phyloP scores from a whole-genome alignment of 2,888 invertebrate species.

The Drosophila lacicola region DNA sequence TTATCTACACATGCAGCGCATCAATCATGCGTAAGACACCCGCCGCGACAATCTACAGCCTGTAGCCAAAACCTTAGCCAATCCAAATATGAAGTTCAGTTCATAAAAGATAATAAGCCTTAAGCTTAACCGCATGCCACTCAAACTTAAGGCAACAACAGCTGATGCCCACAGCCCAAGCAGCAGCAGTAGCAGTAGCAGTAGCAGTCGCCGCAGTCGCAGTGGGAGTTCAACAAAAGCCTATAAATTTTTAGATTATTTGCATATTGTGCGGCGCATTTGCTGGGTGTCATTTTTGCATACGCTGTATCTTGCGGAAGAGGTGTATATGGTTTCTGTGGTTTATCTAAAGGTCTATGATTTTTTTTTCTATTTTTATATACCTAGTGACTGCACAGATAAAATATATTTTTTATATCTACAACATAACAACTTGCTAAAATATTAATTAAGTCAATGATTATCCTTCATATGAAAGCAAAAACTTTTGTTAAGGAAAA shows the following conservation, averaged over 20 bases:
- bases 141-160: slow-evolving; percentile 60
- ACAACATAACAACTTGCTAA: too few relatives aligned
- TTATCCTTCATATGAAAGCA: too few relatives aligned
- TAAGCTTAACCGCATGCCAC: slow-evolving; percentile 72
- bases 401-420: too few relatives aligned
- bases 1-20: slow-evolving; percentile 65
- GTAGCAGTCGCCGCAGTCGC: slow-evolving; percentile 14
- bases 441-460: too few relatives aligned
- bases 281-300: slow-evolving; percentile 27
- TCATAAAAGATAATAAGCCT: slow-evolving; percentile 79
- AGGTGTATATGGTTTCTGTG: background rate
- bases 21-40: slow-evolving; percentile 62
- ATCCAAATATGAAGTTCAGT: slow-evolving; percentile 61
- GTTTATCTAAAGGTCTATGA: too few relatives aligned
- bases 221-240: slow-evolving; percentile 53
- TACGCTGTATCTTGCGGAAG: background rate
- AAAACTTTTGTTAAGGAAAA: too few relatives aligned
- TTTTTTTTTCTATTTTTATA: too few relatives aligned
- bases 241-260: slow-evolving; percentile 84
- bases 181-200: background rate
- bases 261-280: slow-evolving; percentile 79
- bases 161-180: slow-evolving; percentile 40
- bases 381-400: too few relatives aligned
- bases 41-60: slow-evolving; percentile 39
- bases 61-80: slow-evolving; percentile 43